Base-by-base conservation (phyloP, 2,797 vertebrate genomes). In the Gorsachius magnificus region DNA sequence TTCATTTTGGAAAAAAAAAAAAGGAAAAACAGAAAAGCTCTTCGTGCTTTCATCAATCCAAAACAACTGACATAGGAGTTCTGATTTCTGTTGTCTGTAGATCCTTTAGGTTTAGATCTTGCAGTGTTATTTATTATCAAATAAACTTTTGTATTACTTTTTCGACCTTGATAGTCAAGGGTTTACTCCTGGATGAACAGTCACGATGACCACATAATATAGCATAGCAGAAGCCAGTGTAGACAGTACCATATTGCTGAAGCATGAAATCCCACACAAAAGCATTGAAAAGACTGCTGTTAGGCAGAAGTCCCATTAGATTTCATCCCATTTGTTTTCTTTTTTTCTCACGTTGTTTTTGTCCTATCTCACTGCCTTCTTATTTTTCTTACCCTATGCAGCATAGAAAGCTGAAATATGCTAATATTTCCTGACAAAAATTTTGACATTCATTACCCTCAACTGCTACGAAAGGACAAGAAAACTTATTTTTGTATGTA, bases 1-100 rank as follows among this genome's bases (percentile, higher is more conserved):
- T 95, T 84, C 65, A 31, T 72, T 93, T 87, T 10, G 41, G 6
- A 2, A 2, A 35, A 43, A 36, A 43, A 36, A 64, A 14, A 11
- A 45, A 16, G 3, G 6, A 24, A 56, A 89, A 70, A 18, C 14
- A 94, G 33, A 54, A n/a, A 18, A 58, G 74, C n/a, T 82, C 64
- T 94, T 95, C 94, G 93, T 88, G 91, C 54, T 68, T 63, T 56
- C n/a, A 45, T 4, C 48, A 33, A 4, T n/a, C 31, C 51, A 45
- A 50, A 63, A 31, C 0, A 0, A 58, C 66, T 65, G 65, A 58
- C 16, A 64, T 61, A 85, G 24, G 13, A 31, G 22, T 31, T 87
- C 17, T 70, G 35, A 86, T 72, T 95, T 91, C 83, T 80, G 63
- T 13, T 58, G 58, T 45, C 70, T 72, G 8, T 76, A 65, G 91